Base-by-base conservation (phyloP, 2,888 invertebrate species). In the Agrochola macilenta region DNA sequence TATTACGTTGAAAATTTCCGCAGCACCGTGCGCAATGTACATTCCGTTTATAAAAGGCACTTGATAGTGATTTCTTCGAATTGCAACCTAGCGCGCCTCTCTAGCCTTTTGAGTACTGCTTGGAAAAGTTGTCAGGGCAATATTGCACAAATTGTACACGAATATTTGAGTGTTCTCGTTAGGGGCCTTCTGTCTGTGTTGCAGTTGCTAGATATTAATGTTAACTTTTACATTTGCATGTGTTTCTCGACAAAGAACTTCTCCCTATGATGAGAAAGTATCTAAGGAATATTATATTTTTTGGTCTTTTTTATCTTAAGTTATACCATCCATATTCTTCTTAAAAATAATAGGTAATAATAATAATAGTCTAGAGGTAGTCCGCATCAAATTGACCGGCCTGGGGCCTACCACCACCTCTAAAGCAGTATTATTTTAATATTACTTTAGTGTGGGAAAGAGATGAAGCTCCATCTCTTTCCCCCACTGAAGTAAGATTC, bases 21-120 rank as follows among this genome's bases (percentile, higher is more conserved):
- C 14, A 58, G 76, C 58, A 85, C 77, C 82, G 52, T 39, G 46
- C n/a, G 46, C 79, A 76, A 46, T 66, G 23, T 54, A 69, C 69
- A 63, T 66, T 74, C 12, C 26, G 12, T 58, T 73, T 64, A 60
- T 70, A 76, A 82, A 81, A 83, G 70, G 72, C 66, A 68, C 76
- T 82, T 73, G 69, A 82, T 85, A 66, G 58, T 82, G 76, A 85
- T 85, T 85, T 82, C 82, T 82, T 85, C 46, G 69, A 72, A 54
- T 66, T 72, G 71, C 72, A 69, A 60, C 65, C 61, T 43, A 49
- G 84, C 61, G 3, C 35, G 26, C 39, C 57, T 39, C 60, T 46
- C 14, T 69, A 12, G 30, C 57, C 66, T 82, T 72, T 26, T 57
- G 57, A 54, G 26, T 26, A n/a, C n/a, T 69, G 12, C 57, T 57